These are phyloP conservation scores for Stenodema calcarata DNA, from an alignment of 2,888 invertebrate genomes.

Conservation along the genomic window DNA sequence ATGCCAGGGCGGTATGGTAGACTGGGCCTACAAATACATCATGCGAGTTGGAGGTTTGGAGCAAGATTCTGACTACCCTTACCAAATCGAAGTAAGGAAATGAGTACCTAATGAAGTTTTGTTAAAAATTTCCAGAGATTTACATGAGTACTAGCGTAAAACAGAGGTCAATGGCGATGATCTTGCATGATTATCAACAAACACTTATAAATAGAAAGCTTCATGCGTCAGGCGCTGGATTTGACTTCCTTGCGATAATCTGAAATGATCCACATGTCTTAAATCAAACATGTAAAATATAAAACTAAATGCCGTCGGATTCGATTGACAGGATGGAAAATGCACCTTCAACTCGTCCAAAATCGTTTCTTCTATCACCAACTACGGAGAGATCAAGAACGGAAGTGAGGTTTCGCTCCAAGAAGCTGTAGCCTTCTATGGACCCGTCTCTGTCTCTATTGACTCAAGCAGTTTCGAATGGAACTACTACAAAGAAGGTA, in stretches of 20 bases:
- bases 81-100: constrained; percentile 69
- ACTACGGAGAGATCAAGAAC: constrained; percentile 77
- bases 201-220: neutral
- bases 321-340: too few relatives aligned
- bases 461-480: constrained; percentile 85
- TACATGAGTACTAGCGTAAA: too few relatives aligned
- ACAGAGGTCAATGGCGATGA: too few relatives aligned
- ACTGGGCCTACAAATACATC: constrained; percentile 84
- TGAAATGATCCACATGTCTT: too few relatives aligned
- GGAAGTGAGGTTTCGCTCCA: constrained; percentile 77
- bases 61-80: constrained; percentile 86
- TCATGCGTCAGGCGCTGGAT: too few relatives aligned
- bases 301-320: too few relatives aligned
- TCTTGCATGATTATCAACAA: too few relatives aligned
- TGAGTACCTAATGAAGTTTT: too few relatives aligned
- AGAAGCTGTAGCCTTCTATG: constrained; percentile 80
- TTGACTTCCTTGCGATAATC: too few relatives aligned
- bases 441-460: constrained; percentile 86
- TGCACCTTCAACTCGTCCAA: constrained; percentile 71
- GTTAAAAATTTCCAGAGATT: too few relatives aligned
- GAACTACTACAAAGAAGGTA: constrained; percentile 72
- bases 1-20: constrained; percentile 85
- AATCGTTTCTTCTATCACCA: constrained; percentile 79
- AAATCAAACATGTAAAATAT: too few relatives aligned
- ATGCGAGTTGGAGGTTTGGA: constrained; percentile 86